Evolutionary conservation across 2,113 vertebrate species (phyloP).

Genomic region (Scophthalmus maximus): DNA sequence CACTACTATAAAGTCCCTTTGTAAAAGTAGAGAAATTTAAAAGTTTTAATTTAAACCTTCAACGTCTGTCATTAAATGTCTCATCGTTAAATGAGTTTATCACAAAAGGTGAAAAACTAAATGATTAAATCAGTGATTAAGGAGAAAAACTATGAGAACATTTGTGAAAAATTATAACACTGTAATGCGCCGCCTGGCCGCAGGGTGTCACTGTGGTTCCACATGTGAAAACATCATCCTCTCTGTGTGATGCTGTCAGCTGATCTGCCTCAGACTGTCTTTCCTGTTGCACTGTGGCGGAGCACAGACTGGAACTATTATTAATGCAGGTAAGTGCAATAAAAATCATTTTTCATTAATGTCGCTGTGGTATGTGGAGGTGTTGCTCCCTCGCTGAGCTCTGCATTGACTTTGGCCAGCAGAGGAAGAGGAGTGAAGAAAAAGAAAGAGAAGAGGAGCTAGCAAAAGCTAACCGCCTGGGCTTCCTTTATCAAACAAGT

Average conservation of each 20-base stretch:
- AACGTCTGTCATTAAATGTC: too few species aligned
- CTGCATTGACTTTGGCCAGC: conserved; percentile 11
- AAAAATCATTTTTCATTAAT: neutral
- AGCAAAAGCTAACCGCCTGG: neutral
- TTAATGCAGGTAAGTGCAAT: conserved; percentile 72
- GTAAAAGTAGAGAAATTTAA: too few species aligned
- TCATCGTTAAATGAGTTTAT: too few species aligned
- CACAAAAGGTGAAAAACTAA: too few species aligned
- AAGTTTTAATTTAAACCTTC: too few species aligned
- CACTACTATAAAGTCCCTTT: too few species aligned
- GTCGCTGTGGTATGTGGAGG: neutral
- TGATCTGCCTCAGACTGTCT: neutral
- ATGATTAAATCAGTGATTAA: too few species aligned
- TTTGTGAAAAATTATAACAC: too few species aligned
- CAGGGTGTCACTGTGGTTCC: conserved; percentile 30
- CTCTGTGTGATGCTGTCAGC: conserved; percentile 1
- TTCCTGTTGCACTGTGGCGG: neutral
- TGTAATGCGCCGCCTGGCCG: conserved; percentile 46
- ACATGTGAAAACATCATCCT: too few species aligned
- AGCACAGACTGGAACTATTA: conserved; percentile 32
- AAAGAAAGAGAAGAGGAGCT: neutral
- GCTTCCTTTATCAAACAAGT: conserved; percentile 43
- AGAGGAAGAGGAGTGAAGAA: conserved; percentile 5
- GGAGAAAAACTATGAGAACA: too few species aligned
- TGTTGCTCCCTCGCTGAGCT: conserved; percentile 1